Evolutionary conservation across 2,113 vertebrate genomes (phyloP).

Genomic region (Cyanistes caeruleus): DNA sequence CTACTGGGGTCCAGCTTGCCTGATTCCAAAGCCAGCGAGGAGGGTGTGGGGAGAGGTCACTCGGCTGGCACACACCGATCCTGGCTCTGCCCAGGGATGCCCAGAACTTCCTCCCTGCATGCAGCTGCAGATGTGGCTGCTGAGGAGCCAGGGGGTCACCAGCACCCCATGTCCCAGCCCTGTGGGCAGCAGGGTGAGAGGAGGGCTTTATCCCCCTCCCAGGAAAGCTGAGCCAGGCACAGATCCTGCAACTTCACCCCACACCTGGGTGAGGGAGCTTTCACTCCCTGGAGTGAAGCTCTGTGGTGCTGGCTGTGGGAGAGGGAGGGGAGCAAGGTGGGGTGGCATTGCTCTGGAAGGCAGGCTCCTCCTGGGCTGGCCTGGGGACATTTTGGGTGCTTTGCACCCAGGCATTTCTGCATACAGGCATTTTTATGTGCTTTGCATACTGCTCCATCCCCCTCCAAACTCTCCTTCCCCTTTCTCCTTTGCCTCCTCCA

Average conservation of each 20-base stretch:
- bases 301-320: background rate
- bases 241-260: background rate
- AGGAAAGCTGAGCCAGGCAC: background rate
- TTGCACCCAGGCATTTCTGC: background rate
- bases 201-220: background rate
- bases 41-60: conserved; percentile 48
- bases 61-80: background rate
- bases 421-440: background rate
- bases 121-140: background rate
- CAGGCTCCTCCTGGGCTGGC: background rate
- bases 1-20: conserved; percentile 24
- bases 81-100: conserved; percentile 68
- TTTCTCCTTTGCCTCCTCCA: background rate
- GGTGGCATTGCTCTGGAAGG: background rate
- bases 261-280: background rate
- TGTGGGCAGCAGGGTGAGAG: accelerated
- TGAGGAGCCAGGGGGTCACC: background rate
- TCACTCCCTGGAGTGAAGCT: background rate
- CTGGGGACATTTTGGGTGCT: background rate
- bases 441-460: background rate
- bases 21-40: conserved; percentile 34
- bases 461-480: accelerated
- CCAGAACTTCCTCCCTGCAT: conserved; percentile 44
- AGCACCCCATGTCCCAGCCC: accelerated
- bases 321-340: accelerated